Conservation (phyloP, 2,113 vertebrate genomes). For the Psittacus erithacus region DNA sequence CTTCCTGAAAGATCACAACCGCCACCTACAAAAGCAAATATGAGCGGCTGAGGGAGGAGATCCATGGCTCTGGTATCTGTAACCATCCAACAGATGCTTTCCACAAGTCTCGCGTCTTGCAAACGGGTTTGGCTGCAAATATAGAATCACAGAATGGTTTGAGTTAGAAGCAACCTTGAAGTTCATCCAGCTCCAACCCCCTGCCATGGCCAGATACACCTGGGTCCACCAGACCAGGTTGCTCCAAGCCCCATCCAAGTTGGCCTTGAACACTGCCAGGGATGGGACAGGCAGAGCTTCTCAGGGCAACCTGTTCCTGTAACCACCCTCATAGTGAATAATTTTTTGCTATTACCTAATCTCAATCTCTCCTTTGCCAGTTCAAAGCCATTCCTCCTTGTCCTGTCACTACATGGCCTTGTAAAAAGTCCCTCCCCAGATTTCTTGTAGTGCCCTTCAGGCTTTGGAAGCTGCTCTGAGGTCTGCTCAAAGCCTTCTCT, state of each 20-base stretch:
- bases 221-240: neutral
- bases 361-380: neutral
- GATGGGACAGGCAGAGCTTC: neutral
- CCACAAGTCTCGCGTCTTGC: neutral
- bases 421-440: neutral
- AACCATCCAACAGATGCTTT: neutral
- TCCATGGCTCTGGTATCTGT: rapidly evolving
- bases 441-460: neutral
- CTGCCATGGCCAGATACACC: neutral
- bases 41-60: rapidly evolving
- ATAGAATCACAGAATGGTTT: neutral
- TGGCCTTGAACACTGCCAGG: neutral
- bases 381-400: neutral
- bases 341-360: neutral
- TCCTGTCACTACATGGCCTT: neutral
- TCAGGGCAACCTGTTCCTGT: neutral
- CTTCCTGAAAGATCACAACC: neutral
- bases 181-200: neutral
- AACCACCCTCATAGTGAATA: neutral
- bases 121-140: neutral
- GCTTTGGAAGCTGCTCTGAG: neutral
- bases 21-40: neutral
- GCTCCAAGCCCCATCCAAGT: neutral
- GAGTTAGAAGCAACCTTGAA: neutral
- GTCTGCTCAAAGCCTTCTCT: neutral